These are phyloP conservation scores for Rhipidura dahli DNA, from an alignment of 2,113 vertebrate genomes.

Conservation along the genomic window DNA sequence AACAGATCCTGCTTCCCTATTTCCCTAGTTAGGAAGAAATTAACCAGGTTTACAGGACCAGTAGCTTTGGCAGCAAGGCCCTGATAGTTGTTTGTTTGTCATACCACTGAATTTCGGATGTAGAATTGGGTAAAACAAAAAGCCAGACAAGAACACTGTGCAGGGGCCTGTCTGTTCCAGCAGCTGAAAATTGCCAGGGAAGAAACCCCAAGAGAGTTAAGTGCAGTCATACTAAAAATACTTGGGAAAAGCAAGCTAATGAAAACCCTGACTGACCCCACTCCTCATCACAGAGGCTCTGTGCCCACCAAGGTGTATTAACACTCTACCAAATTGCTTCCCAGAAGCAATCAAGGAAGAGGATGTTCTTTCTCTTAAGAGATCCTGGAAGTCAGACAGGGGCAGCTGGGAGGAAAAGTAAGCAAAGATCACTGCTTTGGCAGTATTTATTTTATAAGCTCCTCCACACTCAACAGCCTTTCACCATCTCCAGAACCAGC, in stretches of 20 bases:
- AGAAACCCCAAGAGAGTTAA: neutral
- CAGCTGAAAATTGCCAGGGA: neutral
- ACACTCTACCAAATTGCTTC: neutral
- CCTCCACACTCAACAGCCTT: neutral
- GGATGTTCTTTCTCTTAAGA: neutral
- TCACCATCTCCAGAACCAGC: neutral
- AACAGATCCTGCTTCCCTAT: neutral
- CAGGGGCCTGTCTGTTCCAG: neutral
- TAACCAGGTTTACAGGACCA: neutral
- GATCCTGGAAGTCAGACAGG: neutral
- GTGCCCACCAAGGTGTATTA: neutral
- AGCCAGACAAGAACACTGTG: neutral
- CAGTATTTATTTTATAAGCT: neutral
- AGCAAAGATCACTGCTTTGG: neutral
- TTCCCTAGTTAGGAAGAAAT: neutral
- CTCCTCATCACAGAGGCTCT: neutral
- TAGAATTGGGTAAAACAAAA: neutral
- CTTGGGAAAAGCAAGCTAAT: neutral
- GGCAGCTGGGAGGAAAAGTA: neutral
- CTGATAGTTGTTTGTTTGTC: neutral
- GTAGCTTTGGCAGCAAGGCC: neutral
- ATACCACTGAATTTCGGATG: neutral
- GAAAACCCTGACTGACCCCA: neutral
- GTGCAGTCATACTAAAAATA: constrained; percentile 13
- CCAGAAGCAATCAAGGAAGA: neutral